Evolutionary conservation across 2,888 invertebrate genomes (phyloP).

Genomic region (Leptinotarsa tumamoca): DNA sequence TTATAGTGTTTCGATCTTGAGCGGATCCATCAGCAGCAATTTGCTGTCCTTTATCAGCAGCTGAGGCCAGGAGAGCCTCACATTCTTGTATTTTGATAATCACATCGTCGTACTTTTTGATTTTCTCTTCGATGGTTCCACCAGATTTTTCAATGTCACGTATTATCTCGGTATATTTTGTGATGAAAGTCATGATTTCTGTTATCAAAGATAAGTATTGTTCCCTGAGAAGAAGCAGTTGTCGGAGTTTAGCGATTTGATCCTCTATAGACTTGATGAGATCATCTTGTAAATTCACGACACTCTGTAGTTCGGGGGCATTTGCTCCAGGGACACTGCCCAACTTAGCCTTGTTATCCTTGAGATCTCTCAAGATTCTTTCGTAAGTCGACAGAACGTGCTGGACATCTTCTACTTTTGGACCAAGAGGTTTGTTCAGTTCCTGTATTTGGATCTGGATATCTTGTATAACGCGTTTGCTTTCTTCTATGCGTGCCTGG

Average conservation of each 20-base stretch:
- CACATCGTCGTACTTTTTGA: constrained; percentile 87
- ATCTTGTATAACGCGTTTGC: constrained; percentile 81
- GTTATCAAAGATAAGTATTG: constrained; percentile 89
- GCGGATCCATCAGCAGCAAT: constrained; percentile 92
- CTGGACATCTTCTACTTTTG: constrained; percentile 89
- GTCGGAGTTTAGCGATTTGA: constrained; percentile 84
- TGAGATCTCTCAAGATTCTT: constrained; percentile 81
- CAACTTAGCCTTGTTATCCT: constrained; percentile 81
- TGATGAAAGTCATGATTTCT: constrained; percentile 88
- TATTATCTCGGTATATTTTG: constrained; percentile 87
- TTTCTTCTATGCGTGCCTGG: constrained; percentile 82
- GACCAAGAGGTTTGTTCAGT: constrained; percentile 87
- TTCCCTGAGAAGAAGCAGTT: constrained; percentile 83
- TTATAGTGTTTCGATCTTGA: constrained; percentile 87
- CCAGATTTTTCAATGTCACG: constrained; percentile 87
- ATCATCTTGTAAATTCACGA: constrained; percentile 86
- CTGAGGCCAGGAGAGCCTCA: constrained; percentile 87
- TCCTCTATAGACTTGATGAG: constrained; percentile 87
- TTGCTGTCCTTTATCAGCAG: constrained; percentile 92
- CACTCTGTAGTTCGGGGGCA: constrained; percentile 82
- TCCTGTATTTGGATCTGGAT: constrained; percentile 88
- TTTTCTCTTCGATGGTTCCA: constrained; percentile 86
- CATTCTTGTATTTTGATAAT: constrained; percentile 90
- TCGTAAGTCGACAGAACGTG: constrained; percentile 84
- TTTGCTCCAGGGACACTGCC: constrained; percentile 82